Evolutionary conservation across 1,140 invertebrate genomes (phyloP), one percentile per base, ranked within the genome.

Genomic region (Drosophila mayri): DNA sequence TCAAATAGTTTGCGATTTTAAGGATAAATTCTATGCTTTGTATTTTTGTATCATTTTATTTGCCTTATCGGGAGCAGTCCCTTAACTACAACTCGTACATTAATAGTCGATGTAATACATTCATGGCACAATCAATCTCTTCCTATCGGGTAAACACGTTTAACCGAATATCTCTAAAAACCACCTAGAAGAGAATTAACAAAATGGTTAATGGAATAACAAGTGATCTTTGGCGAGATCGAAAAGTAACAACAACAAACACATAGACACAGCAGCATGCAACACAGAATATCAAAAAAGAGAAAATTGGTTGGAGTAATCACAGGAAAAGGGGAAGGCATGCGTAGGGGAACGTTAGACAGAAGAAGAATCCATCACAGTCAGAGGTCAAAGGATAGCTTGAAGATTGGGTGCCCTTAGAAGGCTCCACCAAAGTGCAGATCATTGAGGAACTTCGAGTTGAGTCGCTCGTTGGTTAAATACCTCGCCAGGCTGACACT

Each of bases 401-500:
- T 66, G 71, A 32, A 75, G 49, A 32, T 71, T n/a, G 12, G 63
- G 18, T 37, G 10, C 7, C 4, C 22, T 50, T 38, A 61, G 71
- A 64, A 52, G 59, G 50, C 35, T 11, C 66, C 52, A 62, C 52
- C 47, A 41, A 66, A 52, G 47, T 87, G 65, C 63, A 70, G 50
- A 76, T 80, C 77, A 81, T 67, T 74, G 59, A 84, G 73, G 57
- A 88, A 88, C 67, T 90, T 88, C 28, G 90, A 88, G 70, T 92
- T 92, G 60, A 79, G 72, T 68, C 87, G 75, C 82, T 92, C 86
- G 70, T 93, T 91, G 87, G 94, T 94, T 84, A 94, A 93, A 93
- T 94, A 94, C 87, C 93, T 93, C 44, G 94, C 94, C 76, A 94
- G 90, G 60, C 93, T 91, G 12, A 94, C 93, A 47, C 92, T 93